A percentile compares a stretch with the other conserved stretches of the same genome.
Evolutionary conservation across 2,888 invertebrate species (phyloP).

Genomic region (Drosophila melanosoma): DNA sequence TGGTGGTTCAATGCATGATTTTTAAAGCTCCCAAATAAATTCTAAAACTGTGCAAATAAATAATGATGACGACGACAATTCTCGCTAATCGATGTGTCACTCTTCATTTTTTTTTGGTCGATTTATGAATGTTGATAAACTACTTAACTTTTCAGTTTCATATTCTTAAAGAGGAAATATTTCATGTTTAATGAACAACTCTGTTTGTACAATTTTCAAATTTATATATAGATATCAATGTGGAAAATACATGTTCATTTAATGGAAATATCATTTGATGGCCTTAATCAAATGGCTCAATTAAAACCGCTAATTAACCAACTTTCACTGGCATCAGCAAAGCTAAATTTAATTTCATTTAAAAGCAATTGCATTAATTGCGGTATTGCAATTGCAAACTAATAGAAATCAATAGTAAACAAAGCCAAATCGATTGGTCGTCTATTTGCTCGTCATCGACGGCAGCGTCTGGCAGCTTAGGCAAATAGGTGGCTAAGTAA

Average conservation of each 20-base stretch:
- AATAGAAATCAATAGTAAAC: constrained; percentile 49
- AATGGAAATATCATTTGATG: neutral
- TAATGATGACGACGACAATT: neutral
- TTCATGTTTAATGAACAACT: neutral
- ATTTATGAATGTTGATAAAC: neutral
- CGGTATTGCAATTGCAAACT: constrained; percentile 31
- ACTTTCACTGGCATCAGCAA: constrained; percentile 29
- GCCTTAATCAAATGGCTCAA: constrained; percentile 24
- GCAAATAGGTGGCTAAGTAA: constrained; percentile 40
- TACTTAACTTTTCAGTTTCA: neutral
- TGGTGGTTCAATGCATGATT: constrained; percentile 3
- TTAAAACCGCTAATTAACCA: constrained; percentile 53
- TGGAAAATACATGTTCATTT: neutral
- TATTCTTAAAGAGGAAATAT: neutral
- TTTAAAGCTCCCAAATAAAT: neutral
- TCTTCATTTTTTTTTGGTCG: no score
- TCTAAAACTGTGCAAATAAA: constrained; percentile 26
- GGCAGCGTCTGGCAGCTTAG: constrained; percentile 23
- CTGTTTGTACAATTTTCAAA: neutral
- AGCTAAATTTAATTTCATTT: constrained; percentile 40
- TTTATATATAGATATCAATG: neutral
- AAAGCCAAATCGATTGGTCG: constrained; percentile 21
- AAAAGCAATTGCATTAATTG: constrained; percentile 55
- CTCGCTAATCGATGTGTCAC: constrained; percentile 1
- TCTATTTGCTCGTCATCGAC: constrained; percentile 19